phyloP scores from a whole-genome alignment of 2,888 invertebrate genomes.

The Watsonalla binaria region DNA sequence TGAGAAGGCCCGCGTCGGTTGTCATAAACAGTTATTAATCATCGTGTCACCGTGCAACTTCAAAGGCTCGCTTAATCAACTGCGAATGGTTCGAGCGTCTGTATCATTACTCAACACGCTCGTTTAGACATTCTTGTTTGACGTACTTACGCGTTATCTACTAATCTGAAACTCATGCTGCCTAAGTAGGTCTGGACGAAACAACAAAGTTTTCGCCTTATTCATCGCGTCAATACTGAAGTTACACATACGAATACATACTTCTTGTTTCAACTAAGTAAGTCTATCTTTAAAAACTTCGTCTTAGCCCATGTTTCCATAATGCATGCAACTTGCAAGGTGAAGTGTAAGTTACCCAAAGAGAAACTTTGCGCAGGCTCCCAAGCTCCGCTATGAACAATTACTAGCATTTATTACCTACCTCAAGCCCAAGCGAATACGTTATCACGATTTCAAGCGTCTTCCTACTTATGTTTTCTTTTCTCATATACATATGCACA shows the following conservation, averaged over 20 bases:
- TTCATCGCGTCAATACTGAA: slow-evolving; percentile 29
- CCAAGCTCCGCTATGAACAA: slow-evolving; percentile 10
- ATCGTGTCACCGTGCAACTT: slow-evolving; percentile 59
- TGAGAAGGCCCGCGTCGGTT: slow-evolving; percentile 43
- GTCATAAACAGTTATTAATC: slow-evolving; percentile 71
- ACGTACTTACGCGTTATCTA: slow-evolving; percentile 50
- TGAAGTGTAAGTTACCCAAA: slow-evolving; percentile 21
- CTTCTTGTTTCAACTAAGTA: slow-evolving; percentile 12
- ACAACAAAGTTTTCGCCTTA: slow-evolving; percentile 12
- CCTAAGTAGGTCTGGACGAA: slow-evolving; percentile 18
- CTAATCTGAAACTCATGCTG: slow-evolving; percentile 39
- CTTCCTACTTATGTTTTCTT: too few relatives aligned
- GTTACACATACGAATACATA: slow-evolving; percentile 9
- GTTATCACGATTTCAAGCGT: not conserved
- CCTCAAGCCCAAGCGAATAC: not conserved
- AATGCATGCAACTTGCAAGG: slow-evolving; percentile 30
- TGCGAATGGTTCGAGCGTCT: slow-evolving; percentile 61
- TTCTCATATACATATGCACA: not conserved
- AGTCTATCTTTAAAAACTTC: slow-evolving; percentile 32
- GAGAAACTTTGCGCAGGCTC: slow-evolving; percentile 17
- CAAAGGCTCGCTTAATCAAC: slow-evolving; percentile 70
- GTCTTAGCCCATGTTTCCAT: slow-evolving; percentile 23
- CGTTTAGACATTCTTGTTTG: slow-evolving; percentile 61
- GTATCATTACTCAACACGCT: slow-evolving; percentile 59
- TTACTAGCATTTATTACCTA: not conserved